Evolutionary conservation across 2,797 vertebrate genomes (phyloP).

Genomic region (Pseudochromis fuscus): DNA sequence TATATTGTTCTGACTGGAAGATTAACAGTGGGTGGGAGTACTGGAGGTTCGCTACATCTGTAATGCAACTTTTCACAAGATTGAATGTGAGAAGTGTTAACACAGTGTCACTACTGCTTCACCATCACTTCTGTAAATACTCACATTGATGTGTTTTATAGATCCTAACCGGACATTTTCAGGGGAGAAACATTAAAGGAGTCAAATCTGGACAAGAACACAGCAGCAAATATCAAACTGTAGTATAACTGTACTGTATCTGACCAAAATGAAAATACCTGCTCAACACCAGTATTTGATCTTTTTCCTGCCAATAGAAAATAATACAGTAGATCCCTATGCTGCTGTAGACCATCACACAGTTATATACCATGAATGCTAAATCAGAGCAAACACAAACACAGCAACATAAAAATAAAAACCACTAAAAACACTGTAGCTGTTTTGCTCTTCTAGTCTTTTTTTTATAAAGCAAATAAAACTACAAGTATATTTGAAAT

Average conservation of each 20-base stretch:
- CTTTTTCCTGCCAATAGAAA: not conserved
- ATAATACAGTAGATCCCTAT: not conserved
- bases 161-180: not conserved
- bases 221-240: not conserved
- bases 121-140: not conserved
- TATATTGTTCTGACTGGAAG: not conserved
- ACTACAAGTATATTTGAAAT: no score
- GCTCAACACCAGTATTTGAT: no score
- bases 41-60: not conserved
- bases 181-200: not conserved
- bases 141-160: not conserved
- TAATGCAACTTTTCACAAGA: not conserved
- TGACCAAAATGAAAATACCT: not conserved
- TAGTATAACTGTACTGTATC: not conserved
- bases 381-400: no score
- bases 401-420: not conserved
- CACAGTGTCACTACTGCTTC: not conserved
- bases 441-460: not conserved
- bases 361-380: no score
- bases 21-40: conserved; percentile 16
- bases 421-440: no score
- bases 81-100: not conserved
- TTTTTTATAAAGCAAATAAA: not conserved
- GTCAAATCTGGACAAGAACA: not conserved
- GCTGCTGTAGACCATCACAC: no score